Evolutionary conservation across 1,140 invertebrate species (phyloP).

Genomic region (Drosophila kanapiae): DNA sequence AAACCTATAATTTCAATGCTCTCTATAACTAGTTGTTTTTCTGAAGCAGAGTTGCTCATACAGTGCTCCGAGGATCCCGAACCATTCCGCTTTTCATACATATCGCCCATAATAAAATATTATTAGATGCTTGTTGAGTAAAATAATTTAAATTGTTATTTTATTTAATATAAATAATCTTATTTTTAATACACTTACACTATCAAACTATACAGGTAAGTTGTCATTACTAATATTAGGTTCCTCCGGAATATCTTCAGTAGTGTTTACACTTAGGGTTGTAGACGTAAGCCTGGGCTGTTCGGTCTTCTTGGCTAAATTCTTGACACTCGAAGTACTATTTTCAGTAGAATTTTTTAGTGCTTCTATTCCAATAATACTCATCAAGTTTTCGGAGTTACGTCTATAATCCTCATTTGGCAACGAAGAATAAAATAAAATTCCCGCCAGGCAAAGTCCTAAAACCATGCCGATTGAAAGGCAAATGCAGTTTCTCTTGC

Average conservation of each 20-base stretch:
- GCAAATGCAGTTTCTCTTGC: background rate
- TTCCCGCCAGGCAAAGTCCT: constrained; percentile 23
- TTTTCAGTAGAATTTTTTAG: background rate
- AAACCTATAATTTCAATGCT: constrained; percentile 28
- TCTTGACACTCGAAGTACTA: background rate
- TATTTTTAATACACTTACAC: too few species aligned
- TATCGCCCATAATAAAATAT: too few species aligned
- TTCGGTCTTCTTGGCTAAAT: background rate
- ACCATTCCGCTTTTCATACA: too few species aligned
- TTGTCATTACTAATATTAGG: background rate
- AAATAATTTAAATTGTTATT: too few species aligned
- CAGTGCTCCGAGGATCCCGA: too few species aligned
- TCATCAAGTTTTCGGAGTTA: background rate
- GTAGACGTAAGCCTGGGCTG: background rate
- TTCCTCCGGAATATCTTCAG: background rate
- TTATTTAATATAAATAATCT: too few species aligned
- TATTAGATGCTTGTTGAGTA: too few species aligned
- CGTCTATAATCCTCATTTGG: background rate
- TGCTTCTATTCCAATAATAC: background rate
- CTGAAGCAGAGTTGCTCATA: too few species aligned
- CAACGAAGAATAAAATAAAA: constrained; percentile 16
- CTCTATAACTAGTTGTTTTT: constrained; percentile 1
- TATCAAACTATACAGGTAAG: background rate
- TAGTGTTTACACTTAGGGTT: background rate
- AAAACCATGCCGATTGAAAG: constrained; percentile 2